phyloP scores from a whole-genome alignment of 1,140 invertebrate genomes.

The Meloidogyne floridensis region DNA sequence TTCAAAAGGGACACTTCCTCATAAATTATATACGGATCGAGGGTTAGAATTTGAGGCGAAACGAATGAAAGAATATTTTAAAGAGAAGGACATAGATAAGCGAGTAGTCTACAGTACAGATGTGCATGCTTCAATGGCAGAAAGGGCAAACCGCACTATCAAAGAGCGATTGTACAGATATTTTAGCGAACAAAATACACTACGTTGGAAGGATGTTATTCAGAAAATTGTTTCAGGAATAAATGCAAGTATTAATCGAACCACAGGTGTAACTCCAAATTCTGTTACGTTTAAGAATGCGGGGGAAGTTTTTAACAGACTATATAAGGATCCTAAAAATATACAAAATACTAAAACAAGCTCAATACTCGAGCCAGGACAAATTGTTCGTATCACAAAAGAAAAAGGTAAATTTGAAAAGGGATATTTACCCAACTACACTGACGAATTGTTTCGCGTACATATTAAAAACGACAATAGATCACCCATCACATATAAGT shows the following conservation, averaged over 20 bases:
- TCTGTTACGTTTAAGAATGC: slow-evolving; percentile 39
- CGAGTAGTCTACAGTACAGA: slow-evolving; percentile 22
- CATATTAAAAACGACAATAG: neutral
- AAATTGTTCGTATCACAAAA: slow-evolving; percentile 33
- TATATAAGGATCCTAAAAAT: neutral
- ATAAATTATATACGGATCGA: slow-evolving; percentile 41
- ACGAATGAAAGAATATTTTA: slow-evolving; percentile 36
- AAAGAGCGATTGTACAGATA: slow-evolving; percentile 42
- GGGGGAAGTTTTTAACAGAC: neutral
- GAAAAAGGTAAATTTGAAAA: slow-evolving; percentile 27
- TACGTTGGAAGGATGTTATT: slow-evolving; percentile 37
- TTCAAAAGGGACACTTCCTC: slow-evolving; percentile 18
- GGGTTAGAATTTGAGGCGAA: slow-evolving; percentile 36
- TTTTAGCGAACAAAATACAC: slow-evolving; percentile 40
- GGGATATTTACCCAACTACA: slow-evolving; percentile 28
- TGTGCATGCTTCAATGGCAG: slow-evolving; percentile 45
- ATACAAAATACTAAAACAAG: neutral
- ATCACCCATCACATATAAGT: slow-evolving; percentile 11
- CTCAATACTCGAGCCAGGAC: neutral
- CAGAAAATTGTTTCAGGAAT: slow-evolving; percentile 39
- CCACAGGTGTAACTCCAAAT: slow-evolving; percentile 25
- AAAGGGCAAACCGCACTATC: slow-evolving; percentile 40
- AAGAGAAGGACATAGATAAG: slow-evolving; percentile 9
- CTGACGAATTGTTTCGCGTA: slow-evolving; percentile 33
- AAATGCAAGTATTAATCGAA: slow-evolving; percentile 44